phyloP scores from a whole-genome alignment of 2,113 vertebrate genomes.

The Stigmatopora argus region DNA sequence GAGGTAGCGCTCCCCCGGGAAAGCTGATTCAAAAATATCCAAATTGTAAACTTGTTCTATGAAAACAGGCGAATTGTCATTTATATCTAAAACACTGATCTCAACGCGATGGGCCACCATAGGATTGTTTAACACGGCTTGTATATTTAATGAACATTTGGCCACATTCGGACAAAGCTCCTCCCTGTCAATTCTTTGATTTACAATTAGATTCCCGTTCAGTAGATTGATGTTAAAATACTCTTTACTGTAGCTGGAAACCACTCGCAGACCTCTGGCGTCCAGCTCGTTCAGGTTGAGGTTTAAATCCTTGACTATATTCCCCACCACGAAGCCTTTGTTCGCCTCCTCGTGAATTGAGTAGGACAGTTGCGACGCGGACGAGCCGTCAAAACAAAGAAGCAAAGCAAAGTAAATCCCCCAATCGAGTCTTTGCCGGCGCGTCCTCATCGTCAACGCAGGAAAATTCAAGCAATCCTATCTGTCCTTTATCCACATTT shows the following conservation, averaged over 20 bases:
- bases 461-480: neutral
- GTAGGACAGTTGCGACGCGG: conserved; percentile 1
- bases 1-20: conserved; percentile 17
- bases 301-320: conserved; percentile 5
- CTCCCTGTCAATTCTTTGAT: conserved; percentile 54
- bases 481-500: neutral
- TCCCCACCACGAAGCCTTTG: conserved; percentile 10
- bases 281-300: conserved; percentile 1
- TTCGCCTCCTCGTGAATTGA: conserved; percentile 1
- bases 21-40: conserved; percentile 35
- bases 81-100: conserved; percentile 57
- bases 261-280: conserved; percentile 6
- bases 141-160: conserved; percentile 53
- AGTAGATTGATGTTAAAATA: neutral
- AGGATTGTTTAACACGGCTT: conserved; percentile 53
- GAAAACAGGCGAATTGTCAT: conserved; percentile 62
- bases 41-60: neutral
- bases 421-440: neutral
- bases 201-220: neutral
- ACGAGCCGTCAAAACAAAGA: neutral
- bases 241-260: conserved; percentile 4
- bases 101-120: conserved; percentile 52
- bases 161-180: conserved; percentile 44
- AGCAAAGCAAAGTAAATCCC: neutral
- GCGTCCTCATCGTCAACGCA: neutral